Conservation (phyloP, 30 jellyfish, hydroid and myxozoan species). For the Hydractinia echinata region DNA sequence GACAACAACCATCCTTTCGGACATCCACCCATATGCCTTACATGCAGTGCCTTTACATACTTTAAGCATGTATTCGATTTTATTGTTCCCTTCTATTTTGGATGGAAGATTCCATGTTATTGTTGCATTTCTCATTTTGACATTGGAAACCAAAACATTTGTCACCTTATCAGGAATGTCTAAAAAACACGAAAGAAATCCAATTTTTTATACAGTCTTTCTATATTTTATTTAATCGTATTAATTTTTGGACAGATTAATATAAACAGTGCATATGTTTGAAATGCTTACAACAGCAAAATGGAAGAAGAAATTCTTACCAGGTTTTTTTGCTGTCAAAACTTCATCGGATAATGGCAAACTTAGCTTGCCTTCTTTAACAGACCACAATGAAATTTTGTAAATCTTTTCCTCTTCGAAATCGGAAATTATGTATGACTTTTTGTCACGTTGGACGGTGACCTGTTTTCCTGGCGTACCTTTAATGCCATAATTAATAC, state of each 20-base stretch:
- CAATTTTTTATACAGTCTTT: too few relatives aligned
- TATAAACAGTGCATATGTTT: neutral
- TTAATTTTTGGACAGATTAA: too few relatives aligned
- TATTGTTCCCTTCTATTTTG: neutral
- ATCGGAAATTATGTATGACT: neutral
- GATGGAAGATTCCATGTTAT: neutral
- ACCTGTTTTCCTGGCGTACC: neutral
- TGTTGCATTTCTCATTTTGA: neutral
- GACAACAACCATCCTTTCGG: neutral
- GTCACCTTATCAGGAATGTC: slow-evolving; percentile 4
- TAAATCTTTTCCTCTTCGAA: neutral
- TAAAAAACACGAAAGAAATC: neutral
- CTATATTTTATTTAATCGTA: too few relatives aligned
- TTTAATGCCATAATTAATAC: neutral
- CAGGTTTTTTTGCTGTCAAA: neutral
- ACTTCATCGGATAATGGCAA: neutral
- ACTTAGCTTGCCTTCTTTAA: slow-evolving; percentile 7
- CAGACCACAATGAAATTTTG: neutral
- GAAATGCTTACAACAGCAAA: neutral
- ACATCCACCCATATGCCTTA: neutral
- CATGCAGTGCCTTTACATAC: neutral
- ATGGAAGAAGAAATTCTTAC: neutral
- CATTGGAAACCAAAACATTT: neutral
- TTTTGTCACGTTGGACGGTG: neutral
- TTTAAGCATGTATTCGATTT: neutral